phyloP scores from a whole-genome alignment of 2,113 vertebrate genomes.

The Gnathonemus longibarbis region DNA sequence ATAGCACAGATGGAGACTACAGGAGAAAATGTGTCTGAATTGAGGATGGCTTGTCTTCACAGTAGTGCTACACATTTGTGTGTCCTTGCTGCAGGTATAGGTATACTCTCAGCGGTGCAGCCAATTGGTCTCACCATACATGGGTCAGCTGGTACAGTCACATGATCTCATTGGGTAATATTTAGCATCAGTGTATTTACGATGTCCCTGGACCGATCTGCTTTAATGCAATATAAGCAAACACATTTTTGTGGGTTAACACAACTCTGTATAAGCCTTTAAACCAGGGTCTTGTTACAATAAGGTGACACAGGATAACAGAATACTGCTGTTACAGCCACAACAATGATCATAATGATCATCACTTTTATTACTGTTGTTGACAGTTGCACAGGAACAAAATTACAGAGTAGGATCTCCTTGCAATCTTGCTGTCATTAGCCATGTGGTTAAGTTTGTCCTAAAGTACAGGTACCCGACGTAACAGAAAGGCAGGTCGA shows the following conservation, averaged over 20 bases:
- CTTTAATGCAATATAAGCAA: neutral
- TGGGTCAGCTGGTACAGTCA: neutral
- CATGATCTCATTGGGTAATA: neutral
- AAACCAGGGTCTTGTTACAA: neutral
- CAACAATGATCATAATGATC: neutral
- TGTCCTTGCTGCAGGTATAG: neutral
- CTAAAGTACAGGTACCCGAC: neutral
- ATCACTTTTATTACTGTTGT: neutral
- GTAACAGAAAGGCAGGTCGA: neutral
- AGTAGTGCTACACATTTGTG: neutral
- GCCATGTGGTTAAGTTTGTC: neutral
- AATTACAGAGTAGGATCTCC: neutral
- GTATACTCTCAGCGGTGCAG: neutral
- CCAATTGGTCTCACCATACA: neutral
- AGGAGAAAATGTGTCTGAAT: neutral
- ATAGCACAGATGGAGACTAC: neutral
- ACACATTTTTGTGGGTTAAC: neutral
- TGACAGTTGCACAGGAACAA: neutral
- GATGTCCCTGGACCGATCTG: neutral
- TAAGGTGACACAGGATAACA: neutral
- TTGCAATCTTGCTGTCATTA: neutral
- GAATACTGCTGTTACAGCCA: neutral
- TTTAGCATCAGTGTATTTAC: neutral
- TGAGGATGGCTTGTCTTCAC: neutral
- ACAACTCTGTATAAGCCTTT: neutral